phyloP scores from a whole-genome alignment of 2,797 vertebrate species.

The Falco rusticolus region DNA sequence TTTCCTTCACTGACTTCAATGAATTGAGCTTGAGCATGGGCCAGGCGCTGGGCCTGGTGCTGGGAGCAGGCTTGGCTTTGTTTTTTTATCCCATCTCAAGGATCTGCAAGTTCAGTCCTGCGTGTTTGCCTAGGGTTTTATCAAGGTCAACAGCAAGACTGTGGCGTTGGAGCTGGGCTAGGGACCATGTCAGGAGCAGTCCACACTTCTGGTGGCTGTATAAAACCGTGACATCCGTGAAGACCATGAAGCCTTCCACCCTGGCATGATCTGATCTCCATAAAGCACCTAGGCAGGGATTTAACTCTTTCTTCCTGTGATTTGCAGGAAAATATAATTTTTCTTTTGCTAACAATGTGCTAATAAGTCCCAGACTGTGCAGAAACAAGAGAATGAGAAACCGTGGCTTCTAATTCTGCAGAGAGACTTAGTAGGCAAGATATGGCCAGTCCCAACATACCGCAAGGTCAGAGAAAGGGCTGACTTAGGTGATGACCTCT shows the following conservation, averaged over 20 bases:
- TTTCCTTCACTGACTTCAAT: constrained; percentile 34
- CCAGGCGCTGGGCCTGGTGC: not conserved
- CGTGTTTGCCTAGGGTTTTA: not conserved
- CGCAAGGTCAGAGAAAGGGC: not conserved
- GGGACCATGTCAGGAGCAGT: fast-evolving
- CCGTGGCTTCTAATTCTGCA: not conserved
- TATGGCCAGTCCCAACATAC: not conserved
- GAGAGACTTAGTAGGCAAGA: not conserved
- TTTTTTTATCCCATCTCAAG: not conserved
- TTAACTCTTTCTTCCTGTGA: not conserved
- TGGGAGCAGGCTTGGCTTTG: not conserved
- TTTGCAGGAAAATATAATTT: not conserved
- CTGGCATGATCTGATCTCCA: not conserved
- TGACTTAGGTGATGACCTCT: not conserved
- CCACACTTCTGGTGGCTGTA: fast-evolving
- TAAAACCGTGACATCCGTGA: not conserved
- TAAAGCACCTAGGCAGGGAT: not conserved
- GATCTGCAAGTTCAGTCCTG: not conserved
- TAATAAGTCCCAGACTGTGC: not conserved
- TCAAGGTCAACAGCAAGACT: not conserved
- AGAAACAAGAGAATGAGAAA: not conserved
- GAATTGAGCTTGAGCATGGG: not conserved
- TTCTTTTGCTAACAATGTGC: not conserved
- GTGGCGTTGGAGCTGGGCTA: not conserved
- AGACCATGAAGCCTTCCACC: not conserved